These are phyloP conservation scores for Apamea epomidion DNA, from an alignment of 2,888 invertebrate species.

Conservation along the genomic window DNA sequence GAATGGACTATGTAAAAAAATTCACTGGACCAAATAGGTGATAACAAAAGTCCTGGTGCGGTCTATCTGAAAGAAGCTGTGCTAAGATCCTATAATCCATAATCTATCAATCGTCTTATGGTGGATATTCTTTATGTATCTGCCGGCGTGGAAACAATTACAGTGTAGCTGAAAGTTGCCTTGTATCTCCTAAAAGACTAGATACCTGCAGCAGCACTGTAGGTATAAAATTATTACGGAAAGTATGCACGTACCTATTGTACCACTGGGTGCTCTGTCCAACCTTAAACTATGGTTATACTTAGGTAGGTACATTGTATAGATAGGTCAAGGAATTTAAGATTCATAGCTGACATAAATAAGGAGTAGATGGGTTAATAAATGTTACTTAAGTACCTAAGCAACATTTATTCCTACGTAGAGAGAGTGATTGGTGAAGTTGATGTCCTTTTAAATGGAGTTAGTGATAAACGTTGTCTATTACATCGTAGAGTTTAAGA, in stretches of 20 bases:
- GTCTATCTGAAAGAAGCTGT: slow-evolving; percentile 51
- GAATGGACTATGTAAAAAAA: slow-evolving; percentile 49
- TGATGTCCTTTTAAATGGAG: slow-evolving; percentile 59
- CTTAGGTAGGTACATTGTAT: slow-evolving; percentile 49
- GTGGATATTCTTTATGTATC: slow-evolving; percentile 44
- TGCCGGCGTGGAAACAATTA: slow-evolving; percentile 38
- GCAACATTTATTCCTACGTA: slow-evolving; percentile 51
- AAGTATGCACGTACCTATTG: slow-evolving; percentile 51
- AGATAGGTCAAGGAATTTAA: slow-evolving; percentile 59
- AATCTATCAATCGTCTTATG: slow-evolving; percentile 30
- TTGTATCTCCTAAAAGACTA: slow-evolving; percentile 66
- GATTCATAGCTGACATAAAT: slow-evolving; percentile 56
- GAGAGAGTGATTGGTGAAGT: slow-evolving; percentile 64
- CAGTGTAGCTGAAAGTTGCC: slow-evolving; percentile 65
- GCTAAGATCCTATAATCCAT: slow-evolving; percentile 42
- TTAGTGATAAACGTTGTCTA: slow-evolving; percentile 65
- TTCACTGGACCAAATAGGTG: slow-evolving; percentile 68
- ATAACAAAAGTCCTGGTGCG: slow-evolving; percentile 49
- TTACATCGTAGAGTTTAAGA: slow-evolving; percentile 68
- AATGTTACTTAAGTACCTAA: slow-evolving; percentile 34
- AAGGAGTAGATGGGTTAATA: slow-evolving; percentile 42
- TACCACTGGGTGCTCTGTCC: slow-evolving; percentile 57
- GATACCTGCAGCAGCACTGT: slow-evolving; percentile 56
- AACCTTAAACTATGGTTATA: slow-evolving; percentile 53
- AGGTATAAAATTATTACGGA: slow-evolving; percentile 56